phyloP scores from a whole-genome alignment of 2,113 vertebrate genomes.

The Globicephala melas region DNA sequence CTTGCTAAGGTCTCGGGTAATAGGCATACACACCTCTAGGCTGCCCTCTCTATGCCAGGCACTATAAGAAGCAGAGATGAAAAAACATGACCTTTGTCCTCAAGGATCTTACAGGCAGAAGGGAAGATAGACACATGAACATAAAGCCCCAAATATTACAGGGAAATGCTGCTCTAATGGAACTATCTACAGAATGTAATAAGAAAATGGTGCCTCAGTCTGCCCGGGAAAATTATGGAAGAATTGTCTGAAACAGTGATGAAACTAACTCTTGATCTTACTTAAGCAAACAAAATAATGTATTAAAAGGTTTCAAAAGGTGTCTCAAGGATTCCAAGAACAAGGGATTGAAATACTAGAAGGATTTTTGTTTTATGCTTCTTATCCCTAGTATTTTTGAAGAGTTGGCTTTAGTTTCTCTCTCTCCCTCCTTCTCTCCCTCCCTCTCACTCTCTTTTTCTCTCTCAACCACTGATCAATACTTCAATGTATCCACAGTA shows the following conservation, averaged over 20 bases:
- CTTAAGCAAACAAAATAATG: background rate
- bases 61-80: background rate
- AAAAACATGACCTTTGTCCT: background rate
- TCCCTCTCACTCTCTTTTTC: background rate
- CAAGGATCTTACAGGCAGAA: background rate
- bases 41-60: background rate
- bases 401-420: background rate
- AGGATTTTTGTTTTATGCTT: background rate
- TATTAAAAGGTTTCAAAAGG: background rate
- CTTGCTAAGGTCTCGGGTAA: background rate
- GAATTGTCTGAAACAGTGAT: background rate
- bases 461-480: background rate
- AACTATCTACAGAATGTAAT: background rate
- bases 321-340: background rate
- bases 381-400: background rate
- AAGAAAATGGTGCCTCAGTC: background rate
- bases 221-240: background rate
- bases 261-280: background rate
- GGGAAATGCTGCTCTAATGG: background rate
- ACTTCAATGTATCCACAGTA: background rate
- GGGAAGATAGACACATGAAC: background rate
- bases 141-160: background rate
- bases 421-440: background rate
- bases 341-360: background rate
- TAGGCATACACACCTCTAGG: background rate